Base-by-base conservation (phyloP, 2,113 vertebrate genomes). In the Felis catus region DNA sequence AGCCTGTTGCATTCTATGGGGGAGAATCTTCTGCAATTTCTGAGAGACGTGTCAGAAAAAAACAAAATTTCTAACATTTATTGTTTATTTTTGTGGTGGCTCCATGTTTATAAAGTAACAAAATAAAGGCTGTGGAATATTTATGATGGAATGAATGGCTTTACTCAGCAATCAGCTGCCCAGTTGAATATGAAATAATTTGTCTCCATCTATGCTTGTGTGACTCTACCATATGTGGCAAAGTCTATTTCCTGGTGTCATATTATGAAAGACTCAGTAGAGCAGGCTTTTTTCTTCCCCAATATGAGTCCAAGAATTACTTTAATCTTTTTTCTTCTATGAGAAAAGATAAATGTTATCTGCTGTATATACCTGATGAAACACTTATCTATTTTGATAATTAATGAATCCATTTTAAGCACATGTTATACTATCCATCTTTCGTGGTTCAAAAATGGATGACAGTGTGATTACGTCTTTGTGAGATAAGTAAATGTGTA, bases 321-420 rank as follows among this genome's bases (percentile, higher is more conserved):
- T 99, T 99, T 99, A 98, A 99, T 98, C 99, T 98, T 97, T 78
- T 98, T 81, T 97, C 96, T 98, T 95, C 96, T 98, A 98, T 98
- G 98, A 99, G 98, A 98, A 98, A 98, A 99, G 99, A 99, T 99
- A 99, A 98, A 98, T 98, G 98, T 97, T 99, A 99, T 99, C 98
- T 98, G 97, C 98, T 99, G 98, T 99, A 98, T 99, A 99, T 99
- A 99, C 98, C 98, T 98, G 99, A 99, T 99, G 99, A 99, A 99
- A 99, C 98, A 97, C 99, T 99, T 99, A 99, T 99, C 99, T 99
- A 97, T 92, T 98, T 97, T 98, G 97, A 98, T 99, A 99, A 99
- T 99, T 99, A 99, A 99, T 99, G 98, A 98, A 98, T 85, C 98
- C 98, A 98, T 99, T 99, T 99, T 98, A 99, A 99, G 98, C 98